Base-by-base conservation (phyloP, 2,113 vertebrate species). In the Apus apus region DNA sequence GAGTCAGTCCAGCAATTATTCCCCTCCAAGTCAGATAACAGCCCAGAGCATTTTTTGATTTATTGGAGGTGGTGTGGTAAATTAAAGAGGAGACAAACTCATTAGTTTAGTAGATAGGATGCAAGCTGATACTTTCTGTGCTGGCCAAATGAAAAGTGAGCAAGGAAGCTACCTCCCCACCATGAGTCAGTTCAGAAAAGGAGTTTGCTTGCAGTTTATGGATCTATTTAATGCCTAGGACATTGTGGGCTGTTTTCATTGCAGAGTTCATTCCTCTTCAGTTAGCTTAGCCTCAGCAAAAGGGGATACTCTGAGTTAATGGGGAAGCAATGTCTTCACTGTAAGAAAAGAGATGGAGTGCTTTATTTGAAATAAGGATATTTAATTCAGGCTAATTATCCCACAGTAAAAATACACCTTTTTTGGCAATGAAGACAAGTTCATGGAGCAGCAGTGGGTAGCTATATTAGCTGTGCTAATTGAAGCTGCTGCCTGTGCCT, bases 381-480 rank as follows among this genome's bases (percentile, higher is more conserved):
- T 53, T 68, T 87, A 89, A 92, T 91, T 83, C 50, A 46, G 29
- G 23, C 50, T 87, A 87, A 95, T 94, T 93, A 83, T 50, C n/a
- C 32, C 34, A 79, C 58, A 73, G 78, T 89, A 91, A 82, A 95
- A 95, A 66, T 87, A 91, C 93, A 94, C 93, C 93, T 95, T 97
- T 95, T 96, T 96, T 96, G 93, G 96, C 95, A 94, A 85, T 93
- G 75, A 85, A 85, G 53, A n/a, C 58, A 82, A 66, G 74, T 30
- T 67, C 27, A 66, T 62, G 87, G 73, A 92, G 87, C 74, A 89
- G 84, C 66, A 64, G 34, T 0, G 13, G 18, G 68, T 30, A 89
- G 83, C 64, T 71, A 12, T 61, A 68, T 67, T 78, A 82, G 46
- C 78, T 70, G 30, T 54, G 87, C 27, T 88, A 93, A 91, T 22